Evolutionary conservation across 2,888 invertebrate species (phyloP).

Genomic region (Aspidiotus rigidus): DNA sequence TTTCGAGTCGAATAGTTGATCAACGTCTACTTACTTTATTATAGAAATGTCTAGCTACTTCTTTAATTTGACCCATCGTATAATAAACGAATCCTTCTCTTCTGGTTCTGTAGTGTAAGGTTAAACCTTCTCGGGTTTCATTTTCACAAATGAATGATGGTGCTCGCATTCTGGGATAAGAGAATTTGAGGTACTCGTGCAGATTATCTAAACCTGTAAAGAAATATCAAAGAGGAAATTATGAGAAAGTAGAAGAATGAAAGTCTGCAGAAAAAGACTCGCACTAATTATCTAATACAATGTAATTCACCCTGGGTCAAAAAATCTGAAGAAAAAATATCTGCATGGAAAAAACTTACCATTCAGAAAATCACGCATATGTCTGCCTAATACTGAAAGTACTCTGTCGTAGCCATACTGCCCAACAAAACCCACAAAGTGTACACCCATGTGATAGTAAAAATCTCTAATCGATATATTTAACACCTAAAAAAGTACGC

Average conservation of each 20-base stretch:
- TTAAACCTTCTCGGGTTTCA: constrained; percentile 83
- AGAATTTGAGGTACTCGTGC: constrained; percentile 93
- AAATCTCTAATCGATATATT: constrained; percentile 81
- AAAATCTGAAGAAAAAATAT: too few species aligned
- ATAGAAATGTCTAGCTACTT: constrained; percentile 87
- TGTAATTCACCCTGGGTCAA: too few species aligned
- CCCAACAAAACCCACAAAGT: constrained; percentile 85
- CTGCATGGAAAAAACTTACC: constrained; percentile 46
- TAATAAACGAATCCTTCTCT: constrained; percentile 90
- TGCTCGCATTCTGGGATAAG: constrained; percentile 79
- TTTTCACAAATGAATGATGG: constrained; percentile 96
- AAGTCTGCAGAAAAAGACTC: too few species aligned
- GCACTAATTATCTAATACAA: too few species aligned
- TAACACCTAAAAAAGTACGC: constrained; percentile 57
- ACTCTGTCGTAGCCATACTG: constrained; percentile 93
- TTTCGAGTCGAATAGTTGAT: neutral
- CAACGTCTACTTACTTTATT: constrained; percentile 51
- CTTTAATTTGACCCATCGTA: constrained; percentile 91
- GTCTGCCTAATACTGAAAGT: constrained; percentile 77
- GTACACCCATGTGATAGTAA: constrained; percentile 88
- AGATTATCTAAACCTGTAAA: constrained; percentile 70
- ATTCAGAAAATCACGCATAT: constrained; percentile 91
- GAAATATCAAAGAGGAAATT: neutral
- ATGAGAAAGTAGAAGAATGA: neutral
- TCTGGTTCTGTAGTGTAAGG: constrained; percentile 87